phyloP scores from a whole-genome alignment of 1,140 invertebrate species.

The Pseudoatta argentina region DNA sequence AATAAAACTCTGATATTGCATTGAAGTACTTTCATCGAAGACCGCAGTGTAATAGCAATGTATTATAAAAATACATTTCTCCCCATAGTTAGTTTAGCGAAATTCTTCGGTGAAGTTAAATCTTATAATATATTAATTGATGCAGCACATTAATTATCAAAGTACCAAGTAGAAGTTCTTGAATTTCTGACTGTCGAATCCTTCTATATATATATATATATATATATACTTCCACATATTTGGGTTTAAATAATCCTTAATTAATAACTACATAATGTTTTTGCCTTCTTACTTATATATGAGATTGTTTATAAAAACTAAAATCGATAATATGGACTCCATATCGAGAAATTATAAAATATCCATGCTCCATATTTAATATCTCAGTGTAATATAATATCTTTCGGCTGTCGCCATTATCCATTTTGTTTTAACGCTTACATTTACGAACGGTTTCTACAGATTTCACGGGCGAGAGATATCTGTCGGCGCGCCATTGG shows the following conservation, averaged over 20 bases:
- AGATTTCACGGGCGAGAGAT: slow-evolving; percentile 45
- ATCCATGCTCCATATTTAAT: slow-evolving; percentile 10
- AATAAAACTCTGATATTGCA: background rate
- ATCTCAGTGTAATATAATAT: background rate
- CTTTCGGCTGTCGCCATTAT: slow-evolving; percentile 9
- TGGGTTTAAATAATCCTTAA: background rate
- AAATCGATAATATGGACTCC: background rate
- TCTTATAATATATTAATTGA: background rate
- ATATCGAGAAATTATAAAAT: background rate
- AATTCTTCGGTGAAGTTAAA: background rate
- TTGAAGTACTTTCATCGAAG: background rate
- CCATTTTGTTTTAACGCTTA: slow-evolving; percentile 44
- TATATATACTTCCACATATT: background rate
- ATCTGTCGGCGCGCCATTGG: slow-evolving; percentile 21
- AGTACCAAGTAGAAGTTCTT: background rate
- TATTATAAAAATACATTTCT: slow-evolving; percentile 13
- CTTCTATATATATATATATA: background rate
- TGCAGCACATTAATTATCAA: background rate
- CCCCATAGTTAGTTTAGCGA: background rate
- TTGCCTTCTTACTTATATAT: background rate
- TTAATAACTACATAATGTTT: background rate
- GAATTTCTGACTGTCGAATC: slow-evolving; percentile 33
- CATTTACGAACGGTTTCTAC: slow-evolving; percentile 25
- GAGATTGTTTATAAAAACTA: slow-evolving; percentile 14
- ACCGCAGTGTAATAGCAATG: background rate